phyloP scores from a whole-genome alignment of 1,140 invertebrate genomes.

The Aphis craccivora region DNA sequence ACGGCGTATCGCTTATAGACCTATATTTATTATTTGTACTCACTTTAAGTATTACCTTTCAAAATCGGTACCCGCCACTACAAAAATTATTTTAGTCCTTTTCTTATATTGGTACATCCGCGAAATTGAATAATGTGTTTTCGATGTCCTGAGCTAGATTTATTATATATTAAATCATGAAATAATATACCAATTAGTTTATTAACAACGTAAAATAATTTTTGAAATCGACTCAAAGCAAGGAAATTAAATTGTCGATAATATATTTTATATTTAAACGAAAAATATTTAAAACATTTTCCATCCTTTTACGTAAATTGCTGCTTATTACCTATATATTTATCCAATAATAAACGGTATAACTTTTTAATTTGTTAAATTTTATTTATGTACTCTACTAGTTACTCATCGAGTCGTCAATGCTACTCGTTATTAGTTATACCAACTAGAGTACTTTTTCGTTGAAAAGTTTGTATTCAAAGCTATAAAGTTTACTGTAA shows the following conservation, averaged over 20 bases:
- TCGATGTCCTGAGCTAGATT: not conserved
- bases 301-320: not conserved
- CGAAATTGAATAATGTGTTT: not conserved
- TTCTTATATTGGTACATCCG: not conserved
- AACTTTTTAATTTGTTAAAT: not conserved
- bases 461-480: not conserved
- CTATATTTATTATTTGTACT: conserved; percentile 19
- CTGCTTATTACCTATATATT: not conserved
- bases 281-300: not conserved
- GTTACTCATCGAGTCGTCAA: not conserved
- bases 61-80: not conserved
- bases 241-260: not conserved
- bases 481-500: not conserved
- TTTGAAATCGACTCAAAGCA: not conserved
- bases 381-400: not conserved
- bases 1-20: not conserved
- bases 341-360: not conserved
- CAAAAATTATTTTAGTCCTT: not conserved
- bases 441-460: not conserved
- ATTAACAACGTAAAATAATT: not conserved
- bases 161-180: not conserved
- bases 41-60: not conserved
- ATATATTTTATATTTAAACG: too few relatives aligned
- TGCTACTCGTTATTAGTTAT: not conserved
- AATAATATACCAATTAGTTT: not conserved